phyloP scores from a whole-genome alignment of 2,797 vertebrate genomes.

The Halcyon leucocephala region DNA sequence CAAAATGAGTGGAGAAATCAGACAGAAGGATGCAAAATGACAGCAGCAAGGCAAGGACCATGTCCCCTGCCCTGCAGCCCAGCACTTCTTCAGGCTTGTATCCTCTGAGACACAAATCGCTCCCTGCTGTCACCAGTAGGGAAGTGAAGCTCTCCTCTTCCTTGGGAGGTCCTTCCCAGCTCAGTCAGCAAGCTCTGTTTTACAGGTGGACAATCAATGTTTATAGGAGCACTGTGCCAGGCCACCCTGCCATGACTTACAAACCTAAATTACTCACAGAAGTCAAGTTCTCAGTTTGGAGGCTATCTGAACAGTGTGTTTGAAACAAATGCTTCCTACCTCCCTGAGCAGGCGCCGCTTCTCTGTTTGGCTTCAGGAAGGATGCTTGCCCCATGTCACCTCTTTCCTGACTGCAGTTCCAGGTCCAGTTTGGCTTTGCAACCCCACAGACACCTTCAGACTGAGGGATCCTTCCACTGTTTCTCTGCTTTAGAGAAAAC shows the following conservation, averaged over 20 bases:
- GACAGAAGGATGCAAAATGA: not conserved
- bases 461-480: not conserved
- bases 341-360: not conserved
- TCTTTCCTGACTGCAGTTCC: not conserved
- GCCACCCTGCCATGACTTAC: rapidly evolving
- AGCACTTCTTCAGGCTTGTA: rapidly evolving
- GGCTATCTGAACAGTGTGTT: rapidly evolving
- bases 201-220: not conserved
- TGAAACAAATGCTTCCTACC: not conserved
- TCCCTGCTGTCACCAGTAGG: not conserved
- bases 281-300: not conserved
- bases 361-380: not conserved
- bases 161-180: rapidly evolving
- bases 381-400: rapidly evolving
- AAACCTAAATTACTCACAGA: not conserved
- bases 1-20: not conserved
- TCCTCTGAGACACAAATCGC: rapidly evolving
- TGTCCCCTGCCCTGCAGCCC: not conserved
- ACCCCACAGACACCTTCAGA: rapidly evolving
- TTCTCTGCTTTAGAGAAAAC: not conserved
- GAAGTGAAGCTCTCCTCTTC: not conserved
- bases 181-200: not conserved
- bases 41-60: not conserved
- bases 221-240: not conserved
- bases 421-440: not conserved